Percentiles rank a stretch among this genome's conserved stretches.
Evolutionary conservation across 1,140 invertebrate genomes (phyloP).

Genomic region (Eurosta solidaginis): DNA sequence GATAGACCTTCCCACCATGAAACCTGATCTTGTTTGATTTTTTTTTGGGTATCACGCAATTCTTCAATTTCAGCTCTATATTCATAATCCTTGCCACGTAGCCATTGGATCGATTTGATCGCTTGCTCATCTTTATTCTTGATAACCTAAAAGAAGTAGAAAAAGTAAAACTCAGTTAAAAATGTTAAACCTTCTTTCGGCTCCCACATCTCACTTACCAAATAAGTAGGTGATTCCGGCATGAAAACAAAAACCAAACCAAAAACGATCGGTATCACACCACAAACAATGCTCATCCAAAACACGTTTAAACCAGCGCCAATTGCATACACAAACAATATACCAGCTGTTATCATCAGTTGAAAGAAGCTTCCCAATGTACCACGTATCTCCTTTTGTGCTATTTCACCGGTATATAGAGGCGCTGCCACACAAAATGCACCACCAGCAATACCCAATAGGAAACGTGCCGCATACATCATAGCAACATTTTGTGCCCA

Average conservation of each 20-base stretch:
- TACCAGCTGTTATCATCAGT: constrained; percentile 75
- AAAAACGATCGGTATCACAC: constrained; percentile 70
- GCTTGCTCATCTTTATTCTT: constrained; percentile 70
- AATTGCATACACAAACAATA: constrained; percentile 71
- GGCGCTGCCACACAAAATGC: constrained; percentile 78
- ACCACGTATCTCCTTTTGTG: constrained; percentile 77
- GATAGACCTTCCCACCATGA: constrained; percentile 65
- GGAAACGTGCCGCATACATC: constrained; percentile 74
- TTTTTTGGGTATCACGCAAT: constrained; percentile 64
- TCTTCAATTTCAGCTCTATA: constrained; percentile 66
- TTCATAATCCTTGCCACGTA: constrained; percentile 71
- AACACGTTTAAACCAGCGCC: constrained; percentile 67
- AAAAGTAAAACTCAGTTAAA: not conserved
- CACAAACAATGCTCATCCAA: constrained; percentile 70
- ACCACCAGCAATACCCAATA: constrained; percentile 75
- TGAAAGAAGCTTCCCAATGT: constrained; percentile 79
- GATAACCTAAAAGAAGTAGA: constrained; percentile 40
- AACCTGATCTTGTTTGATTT: constrained; percentile 63
- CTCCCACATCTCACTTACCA: constrained; percentile 56
- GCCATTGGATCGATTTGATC: constrained; percentile 65
- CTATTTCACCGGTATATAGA: constrained; percentile 82
- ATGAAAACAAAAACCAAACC: constrained; percentile 73
- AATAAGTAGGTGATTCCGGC: constrained; percentile 75
- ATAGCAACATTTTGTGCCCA: constrained; percentile 69
- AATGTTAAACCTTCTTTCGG: not conserved